These are phyloP conservation scores for Lordiphosa collinella DNA, from an alignment of 1,140 invertebrate species.

Conservation along the genomic window DNA sequence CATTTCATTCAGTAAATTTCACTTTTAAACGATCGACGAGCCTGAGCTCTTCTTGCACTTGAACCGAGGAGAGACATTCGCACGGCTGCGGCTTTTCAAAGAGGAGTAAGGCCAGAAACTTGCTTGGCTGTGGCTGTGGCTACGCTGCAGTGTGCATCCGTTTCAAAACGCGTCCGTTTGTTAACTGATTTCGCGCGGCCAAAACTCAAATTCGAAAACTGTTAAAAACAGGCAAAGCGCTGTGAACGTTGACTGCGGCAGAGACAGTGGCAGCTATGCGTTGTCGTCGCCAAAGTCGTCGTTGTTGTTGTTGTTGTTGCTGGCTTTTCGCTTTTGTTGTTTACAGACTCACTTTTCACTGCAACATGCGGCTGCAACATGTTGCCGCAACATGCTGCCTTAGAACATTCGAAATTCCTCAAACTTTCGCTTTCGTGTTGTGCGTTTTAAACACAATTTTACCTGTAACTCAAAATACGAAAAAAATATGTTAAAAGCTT, in stretches of 20 bases:
- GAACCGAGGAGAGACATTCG: slow-evolving; percentile 51
- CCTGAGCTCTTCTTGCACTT: slow-evolving; percentile 36
- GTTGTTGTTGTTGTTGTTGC: slow-evolving; percentile 44
- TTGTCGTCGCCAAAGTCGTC: slow-evolving; percentile 21
- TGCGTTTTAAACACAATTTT: slow-evolving; percentile 45
- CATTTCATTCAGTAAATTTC: slow-evolving; percentile 75
- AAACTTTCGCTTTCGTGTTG: slow-evolving; percentile 28
- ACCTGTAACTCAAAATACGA: slow-evolving; percentile 39
- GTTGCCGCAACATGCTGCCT: slow-evolving; percentile 35
- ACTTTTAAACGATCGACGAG: slow-evolving; percentile 63
- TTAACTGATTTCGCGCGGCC: slow-evolving; percentile 79
- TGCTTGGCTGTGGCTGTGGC: slow-evolving; percentile 14
- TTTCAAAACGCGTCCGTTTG: slow-evolving; percentile 77
- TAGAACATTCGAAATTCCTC: slow-evolving; percentile 14
- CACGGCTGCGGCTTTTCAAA: slow-evolving; percentile 33
- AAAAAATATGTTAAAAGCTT: slow-evolving; percentile 74
- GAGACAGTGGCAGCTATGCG: slow-evolving; percentile 32
- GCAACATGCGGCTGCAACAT: slow-evolving; percentile 42
- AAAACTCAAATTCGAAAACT: slow-evolving; percentile 69
- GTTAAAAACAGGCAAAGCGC: slow-evolving; percentile 33
- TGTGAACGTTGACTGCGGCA: slow-evolving; percentile 12
- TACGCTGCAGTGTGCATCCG: slow-evolving; percentile 50
- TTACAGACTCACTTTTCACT: slow-evolving; percentile 68
- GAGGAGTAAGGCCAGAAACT: slow-evolving; percentile 15
- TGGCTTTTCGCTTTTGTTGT: slow-evolving; percentile 67